Percentiles rank a stretch among this genome's conserved stretches.
Evolutionary conservation across 2,113 vertebrate species (phyloP).

Genomic region (Fulica atra): DNA sequence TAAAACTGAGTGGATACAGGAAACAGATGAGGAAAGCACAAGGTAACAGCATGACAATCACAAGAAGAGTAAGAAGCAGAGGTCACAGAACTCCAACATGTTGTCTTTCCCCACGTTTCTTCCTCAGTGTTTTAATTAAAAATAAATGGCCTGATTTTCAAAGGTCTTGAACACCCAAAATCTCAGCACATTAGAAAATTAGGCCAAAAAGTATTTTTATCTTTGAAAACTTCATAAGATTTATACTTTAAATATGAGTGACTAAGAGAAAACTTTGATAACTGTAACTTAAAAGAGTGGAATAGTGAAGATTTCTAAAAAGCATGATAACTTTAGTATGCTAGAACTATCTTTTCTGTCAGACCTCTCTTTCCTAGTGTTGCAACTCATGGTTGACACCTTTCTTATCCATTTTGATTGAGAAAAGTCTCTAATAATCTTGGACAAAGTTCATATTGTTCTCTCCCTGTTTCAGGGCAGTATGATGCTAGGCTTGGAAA

Average conservation of each 20-base stretch:
- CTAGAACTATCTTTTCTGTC: not conserved
- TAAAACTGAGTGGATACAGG: not conserved
- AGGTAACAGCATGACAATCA: not conserved
- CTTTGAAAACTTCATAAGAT: not conserved
- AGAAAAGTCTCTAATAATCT: not conserved
- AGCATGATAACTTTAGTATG: not conserved
- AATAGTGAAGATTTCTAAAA: not conserved
- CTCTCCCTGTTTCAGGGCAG: not conserved
- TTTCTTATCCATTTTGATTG: not conserved
- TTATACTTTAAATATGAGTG: not conserved
- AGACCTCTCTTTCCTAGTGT: not conserved
- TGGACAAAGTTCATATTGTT: not conserved
- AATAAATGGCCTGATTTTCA: not conserved
- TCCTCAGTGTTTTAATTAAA: slow-evolving; percentile 25
- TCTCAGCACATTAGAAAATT: not conserved
- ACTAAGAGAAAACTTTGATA: not conserved
- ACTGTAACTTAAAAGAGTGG: not conserved
- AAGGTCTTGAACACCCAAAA: not conserved
- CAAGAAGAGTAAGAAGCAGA: not conserved
- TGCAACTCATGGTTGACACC: not conserved
- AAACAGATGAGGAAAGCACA: not conserved
- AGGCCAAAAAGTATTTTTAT: not conserved
- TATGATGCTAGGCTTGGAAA: not conserved
- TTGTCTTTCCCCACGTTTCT: not conserved
- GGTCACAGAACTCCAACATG: not conserved